Base-by-base conservation (phyloP, 2,113 vertebrate genomes). In the Euleptes europaea region DNA sequence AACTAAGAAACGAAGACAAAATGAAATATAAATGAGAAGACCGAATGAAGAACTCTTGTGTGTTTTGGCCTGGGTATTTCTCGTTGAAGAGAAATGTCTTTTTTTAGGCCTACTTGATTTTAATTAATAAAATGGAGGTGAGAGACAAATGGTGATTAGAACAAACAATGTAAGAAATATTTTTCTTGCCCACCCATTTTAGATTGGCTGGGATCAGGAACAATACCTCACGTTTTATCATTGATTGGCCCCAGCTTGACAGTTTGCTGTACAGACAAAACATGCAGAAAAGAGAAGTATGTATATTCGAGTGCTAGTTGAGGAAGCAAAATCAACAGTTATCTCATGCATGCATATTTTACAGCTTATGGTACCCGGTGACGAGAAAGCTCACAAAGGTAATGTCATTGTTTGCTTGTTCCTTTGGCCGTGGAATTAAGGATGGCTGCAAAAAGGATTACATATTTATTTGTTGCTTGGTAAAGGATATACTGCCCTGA, bases 401-500 rank as follows among this genome's bases (percentile, higher is more conserved):
- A 78, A 85, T 90, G 70, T 89, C 78, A 90, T n/a, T 80, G 69
- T 90, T 92, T 92, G 72, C 38, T 87, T 90, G 92, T 88, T 88
- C 65, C 51, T 92, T 86, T 89, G 84, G 80, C 66, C 69, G 86
- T 84, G 69, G 88, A 88, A 90, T 91, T 94, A 92, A 89, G 72
- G 85, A 90, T 85, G 84, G 78, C 82, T 93, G 83, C 78, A 88
- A 81, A n/a, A 93, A 92, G 80, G 82, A 93, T 88, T 87, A 77
- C 85, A 75, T 19, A 84, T 92, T 90, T 89, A 89, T 51, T 67
- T 88, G 86, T 79, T 89, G 51, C 42, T 78, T 65, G 60, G 77
- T 87, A 90, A 90, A 92, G 77, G 88, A 93, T 94, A 93, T 90
- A 93, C 60, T 78, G 44, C 38, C n/a, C 76, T n/a, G n/a, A n/a